These are phyloP conservation scores for Erpetoichthys calabaricus DNA, from an alignment of 2,797 vertebrate species.

Conservation along the genomic window DNA sequence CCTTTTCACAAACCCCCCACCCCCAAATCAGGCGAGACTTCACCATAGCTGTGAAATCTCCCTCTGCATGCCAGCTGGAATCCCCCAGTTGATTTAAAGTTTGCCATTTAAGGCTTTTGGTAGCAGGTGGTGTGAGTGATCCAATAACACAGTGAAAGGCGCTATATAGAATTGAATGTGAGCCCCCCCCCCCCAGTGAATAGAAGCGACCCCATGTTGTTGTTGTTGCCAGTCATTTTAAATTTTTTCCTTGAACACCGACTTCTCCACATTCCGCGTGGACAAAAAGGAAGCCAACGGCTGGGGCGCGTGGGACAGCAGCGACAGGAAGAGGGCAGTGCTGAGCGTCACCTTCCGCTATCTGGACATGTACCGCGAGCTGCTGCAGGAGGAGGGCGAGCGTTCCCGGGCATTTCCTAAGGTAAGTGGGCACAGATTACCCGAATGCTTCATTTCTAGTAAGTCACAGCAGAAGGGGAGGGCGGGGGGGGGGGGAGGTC, in stretches of 20 bases:
- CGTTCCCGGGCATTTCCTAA: slow-evolving; percentile 70
- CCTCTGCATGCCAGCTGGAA: slow-evolving; percentile 7
- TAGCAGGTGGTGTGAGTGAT: too few species aligned
- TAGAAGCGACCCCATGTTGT: neutral
- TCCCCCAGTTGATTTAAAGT: too few species aligned
- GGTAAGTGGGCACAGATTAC: slow-evolving; percentile 35
- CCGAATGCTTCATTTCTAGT: neutral
- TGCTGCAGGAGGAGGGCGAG: slow-evolving; percentile 83
- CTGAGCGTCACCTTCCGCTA: slow-evolving; percentile 75
- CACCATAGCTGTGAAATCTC: slow-evolving; percentile 3
- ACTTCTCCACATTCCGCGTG: slow-evolving; percentile 37
- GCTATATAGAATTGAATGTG: neutral
- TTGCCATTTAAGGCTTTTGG: too few species aligned
- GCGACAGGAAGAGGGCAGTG: slow-evolving; percentile 69
- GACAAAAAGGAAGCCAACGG: slow-evolving; percentile 29
- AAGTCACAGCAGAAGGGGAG: neutral
- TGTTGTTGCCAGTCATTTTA: neutral
- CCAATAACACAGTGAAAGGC: too few species aligned
- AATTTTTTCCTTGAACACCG: slow-evolving; percentile 30
- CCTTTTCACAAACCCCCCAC: slow-evolving; percentile 1
- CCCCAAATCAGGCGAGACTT: too few species aligned
- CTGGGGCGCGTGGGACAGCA: slow-evolving; percentile 28
- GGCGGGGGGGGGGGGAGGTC: neutral
- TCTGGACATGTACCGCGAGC: slow-evolving; percentile 82
- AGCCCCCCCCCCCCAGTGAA: too few species aligned